phyloP scores from a whole-genome alignment of 2,797 vertebrate species.

The Gephyroberyx darwinii region DNA sequence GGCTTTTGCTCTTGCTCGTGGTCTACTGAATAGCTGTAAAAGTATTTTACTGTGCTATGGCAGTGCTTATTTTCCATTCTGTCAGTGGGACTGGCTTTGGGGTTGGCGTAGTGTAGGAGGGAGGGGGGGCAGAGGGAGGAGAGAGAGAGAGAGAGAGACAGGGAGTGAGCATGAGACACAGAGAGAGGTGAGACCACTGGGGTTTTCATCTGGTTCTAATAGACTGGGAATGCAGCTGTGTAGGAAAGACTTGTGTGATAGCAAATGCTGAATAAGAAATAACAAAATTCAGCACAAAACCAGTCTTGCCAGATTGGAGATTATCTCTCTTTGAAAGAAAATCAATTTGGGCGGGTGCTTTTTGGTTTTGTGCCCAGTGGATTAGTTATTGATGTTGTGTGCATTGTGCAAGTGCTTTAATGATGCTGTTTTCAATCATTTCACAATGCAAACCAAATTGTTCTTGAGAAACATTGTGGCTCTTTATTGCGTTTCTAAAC shows the following conservation, averaged over 20 bases:
- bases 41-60: conserved; percentile 73
- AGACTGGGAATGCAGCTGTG: conserved; percentile 64
- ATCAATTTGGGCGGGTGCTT: conserved; percentile 49
- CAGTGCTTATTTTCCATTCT: conserved; percentile 78
- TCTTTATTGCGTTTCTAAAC: conserved; percentile 9
- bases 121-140: conserved; percentile 21
- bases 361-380: conserved; percentile 55
- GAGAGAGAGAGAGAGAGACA: conserved; percentile 23
- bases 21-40: conserved; percentile 70
- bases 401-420: conserved; percentile 61
- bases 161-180: conserved; percentile 17
- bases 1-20: conserved; percentile 64
- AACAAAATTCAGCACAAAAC: conserved; percentile 30
- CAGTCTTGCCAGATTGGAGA: conserved; percentile 63
- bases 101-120: conserved; percentile 45
- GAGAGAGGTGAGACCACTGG: conserved; percentile 24
- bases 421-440: conserved; percentile 50
- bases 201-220: conserved; percentile 74
- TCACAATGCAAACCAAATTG: conserved; percentile 42
- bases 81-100: conserved; percentile 68
- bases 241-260: conserved; percentile 30
- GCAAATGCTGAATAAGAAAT: conserved; percentile 46
- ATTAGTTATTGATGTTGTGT: conserved; percentile 63
- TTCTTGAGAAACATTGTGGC: conserved; percentile 36
- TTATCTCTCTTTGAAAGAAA: conserved; percentile 64